These are phyloP conservation scores for Lathamus discolor DNA, from an alignment of 2,113 vertebrate genomes.

Conservation along the genomic window DNA sequence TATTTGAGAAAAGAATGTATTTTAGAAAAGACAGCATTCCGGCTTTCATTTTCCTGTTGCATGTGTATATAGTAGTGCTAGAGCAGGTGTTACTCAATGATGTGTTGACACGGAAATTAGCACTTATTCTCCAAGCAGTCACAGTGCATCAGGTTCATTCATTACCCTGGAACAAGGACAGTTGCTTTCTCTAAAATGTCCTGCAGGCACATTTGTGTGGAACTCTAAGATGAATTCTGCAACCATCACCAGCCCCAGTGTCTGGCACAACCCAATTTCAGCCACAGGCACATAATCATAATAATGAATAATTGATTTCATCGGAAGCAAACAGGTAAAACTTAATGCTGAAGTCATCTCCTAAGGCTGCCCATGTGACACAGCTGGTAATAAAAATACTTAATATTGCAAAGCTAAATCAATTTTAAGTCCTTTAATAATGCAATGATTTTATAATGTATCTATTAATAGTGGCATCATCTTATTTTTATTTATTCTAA, in stretches of 20 bases:
- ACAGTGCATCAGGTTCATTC: constrained; percentile 5
- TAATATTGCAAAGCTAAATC: neutral
- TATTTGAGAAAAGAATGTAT: neutral
- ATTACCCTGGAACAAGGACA: neutral
- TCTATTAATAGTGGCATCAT: neutral
- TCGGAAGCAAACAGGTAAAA: neutral
- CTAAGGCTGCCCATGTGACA: neutral
- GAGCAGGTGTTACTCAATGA: constrained; percentile 26
- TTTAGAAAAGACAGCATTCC: neutral
- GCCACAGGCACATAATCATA: rapidly evolving
- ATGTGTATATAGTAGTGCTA: neutral
- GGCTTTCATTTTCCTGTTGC: neutral
- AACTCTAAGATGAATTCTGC: neutral
- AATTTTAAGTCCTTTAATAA: neutral
- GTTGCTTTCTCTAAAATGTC: neutral
- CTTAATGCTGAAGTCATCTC: neutral
- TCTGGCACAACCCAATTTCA: neutral
- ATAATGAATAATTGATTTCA: neutral
- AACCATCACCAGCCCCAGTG: neutral
- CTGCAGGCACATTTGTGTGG: neutral
- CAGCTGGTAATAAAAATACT: neutral
- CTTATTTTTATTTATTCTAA: neutral
- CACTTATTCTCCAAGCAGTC: constrained; percentile 36
- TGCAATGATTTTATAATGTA: neutral
- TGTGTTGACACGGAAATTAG: constrained; percentile 21